A percentile compares a stretch with the other conserved stretches of the same genome.
These are phyloP conservation scores for Beris chalybata DNA, from an alignment of 2,888 invertebrate genomes.

Conservation along the genomic window DNA sequence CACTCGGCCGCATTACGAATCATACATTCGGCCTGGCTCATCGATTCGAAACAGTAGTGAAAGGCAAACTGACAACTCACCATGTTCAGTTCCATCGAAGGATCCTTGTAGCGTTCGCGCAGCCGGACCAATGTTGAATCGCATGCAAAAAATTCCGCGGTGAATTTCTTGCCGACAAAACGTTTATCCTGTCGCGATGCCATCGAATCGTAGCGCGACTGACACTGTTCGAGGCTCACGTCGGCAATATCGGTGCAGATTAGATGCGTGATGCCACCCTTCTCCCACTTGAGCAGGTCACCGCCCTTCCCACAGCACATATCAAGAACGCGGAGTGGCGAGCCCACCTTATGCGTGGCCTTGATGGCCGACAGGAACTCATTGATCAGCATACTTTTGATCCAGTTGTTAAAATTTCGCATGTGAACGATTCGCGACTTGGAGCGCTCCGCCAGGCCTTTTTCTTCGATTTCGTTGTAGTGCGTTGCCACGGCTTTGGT, in stretches of 20 bases:
- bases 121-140: constrained; percentile 87
- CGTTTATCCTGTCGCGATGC: constrained; percentile 50
- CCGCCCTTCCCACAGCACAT: constrained; percentile 99
- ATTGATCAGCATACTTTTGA: constrained; percentile 93
- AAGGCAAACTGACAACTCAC: constrained; percentile 98
- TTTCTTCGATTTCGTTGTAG: constrained; percentile 88
- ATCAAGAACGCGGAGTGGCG: constrained; percentile 77
- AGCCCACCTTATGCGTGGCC: constrained; percentile 66
- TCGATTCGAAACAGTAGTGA: constrained; percentile 93
- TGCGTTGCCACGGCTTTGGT: constrained; percentile 77
- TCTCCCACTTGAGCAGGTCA: constrained; percentile 95
- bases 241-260: constrained; percentile 93
- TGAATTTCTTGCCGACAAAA: constrained; percentile 62
- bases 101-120: constrained; percentile 76
- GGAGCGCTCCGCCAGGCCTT: constrained; percentile 75
- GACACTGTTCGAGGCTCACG: constrained; percentile 88
- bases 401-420: constrained; percentile 99
- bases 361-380: constrained; percentile 71
- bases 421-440: constrained; percentile 91
- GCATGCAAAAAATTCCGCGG: constrained; percentile 87
- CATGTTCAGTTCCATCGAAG: constrained; percentile 79
- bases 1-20: constrained; percentile 89
- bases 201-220: constrained; percentile 78
- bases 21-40: constrained; percentile 89
- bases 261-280: constrained; percentile 75